Percentiles rank a stretch among this genome's conserved stretches.
These are phyloP conservation scores for Canis aureus DNA, from an alignment of 2,113 vertebrate genomes.

Conservation along the genomic window DNA sequence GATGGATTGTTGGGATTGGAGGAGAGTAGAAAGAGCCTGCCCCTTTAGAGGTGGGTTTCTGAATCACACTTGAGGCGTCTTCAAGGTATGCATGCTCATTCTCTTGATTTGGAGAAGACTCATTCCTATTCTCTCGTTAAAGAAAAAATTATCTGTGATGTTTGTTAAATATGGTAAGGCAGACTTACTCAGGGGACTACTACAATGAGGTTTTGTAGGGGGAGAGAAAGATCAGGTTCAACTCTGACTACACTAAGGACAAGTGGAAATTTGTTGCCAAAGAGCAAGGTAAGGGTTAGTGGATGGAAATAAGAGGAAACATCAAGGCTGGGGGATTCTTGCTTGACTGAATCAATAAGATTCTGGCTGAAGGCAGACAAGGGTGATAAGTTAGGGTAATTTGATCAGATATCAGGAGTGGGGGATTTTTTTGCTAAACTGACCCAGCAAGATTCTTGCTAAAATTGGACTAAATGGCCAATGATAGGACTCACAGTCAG, in stretches of 20 bases:
- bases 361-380: background rate
- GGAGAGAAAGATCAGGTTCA: background rate
- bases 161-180: background rate
- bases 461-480: background rate
- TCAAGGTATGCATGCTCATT: background rate
- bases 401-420: background rate
- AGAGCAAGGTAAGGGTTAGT: background rate
- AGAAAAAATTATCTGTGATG: background rate
- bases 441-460: background rate
- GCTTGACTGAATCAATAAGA: background rate
- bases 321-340: background rate
- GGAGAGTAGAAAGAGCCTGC: background rate
- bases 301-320: background rate
- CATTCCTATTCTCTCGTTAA: background rate
- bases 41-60: background rate
- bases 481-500: background rate
- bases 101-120: background rate
- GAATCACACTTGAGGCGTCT: background rate
- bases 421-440: background rate
- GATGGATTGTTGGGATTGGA: background rate
- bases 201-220: background rate
- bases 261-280: background rate
- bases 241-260: background rate
- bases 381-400: background rate
- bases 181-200: background rate